Conservation (phyloP, 2,113 vertebrate species). For the Rhinopomastus cyanomelas region DNA sequence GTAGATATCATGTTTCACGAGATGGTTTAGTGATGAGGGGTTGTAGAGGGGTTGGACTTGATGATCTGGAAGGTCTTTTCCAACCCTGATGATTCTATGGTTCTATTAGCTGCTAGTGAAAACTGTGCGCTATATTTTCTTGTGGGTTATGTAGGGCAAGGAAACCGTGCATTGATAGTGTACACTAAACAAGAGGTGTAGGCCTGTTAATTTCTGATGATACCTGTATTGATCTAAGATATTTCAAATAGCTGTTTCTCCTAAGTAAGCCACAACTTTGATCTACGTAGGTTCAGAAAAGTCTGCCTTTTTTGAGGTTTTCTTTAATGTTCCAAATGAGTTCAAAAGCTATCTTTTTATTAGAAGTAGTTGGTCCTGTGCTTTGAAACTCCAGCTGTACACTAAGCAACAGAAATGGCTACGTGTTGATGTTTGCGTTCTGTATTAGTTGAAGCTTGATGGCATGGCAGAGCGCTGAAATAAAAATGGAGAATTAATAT, state of each 20-base stretch:
- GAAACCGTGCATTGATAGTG: background rate
- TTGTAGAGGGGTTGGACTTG: too few relatives aligned
- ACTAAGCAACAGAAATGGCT: background rate
- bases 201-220: background rate
- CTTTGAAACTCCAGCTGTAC: background rate
- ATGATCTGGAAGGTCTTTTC: too few relatives aligned
- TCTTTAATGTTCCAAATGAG: background rate
- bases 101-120: background rate
- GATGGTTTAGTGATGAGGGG: too few relatives aligned
- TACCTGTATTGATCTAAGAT: background rate
- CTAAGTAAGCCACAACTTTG: background rate
- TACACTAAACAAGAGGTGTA: background rate
- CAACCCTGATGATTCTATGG: too few relatives aligned
- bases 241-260: background rate
- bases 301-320: background rate
- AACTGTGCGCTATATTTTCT: background rate
- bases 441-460: background rate
- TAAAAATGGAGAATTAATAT: slow-evolving; percentile 38
- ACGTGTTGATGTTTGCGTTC: background rate
- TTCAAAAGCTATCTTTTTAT: background rate
- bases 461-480: slow-evolving; percentile 26
- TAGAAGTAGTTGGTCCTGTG: background rate
- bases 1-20: too few relatives aligned
- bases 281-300: background rate
- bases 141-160: background rate